Base-by-base conservation (phyloP, 1,140 invertebrate genomes). In the Drosophila auraria region DNA sequence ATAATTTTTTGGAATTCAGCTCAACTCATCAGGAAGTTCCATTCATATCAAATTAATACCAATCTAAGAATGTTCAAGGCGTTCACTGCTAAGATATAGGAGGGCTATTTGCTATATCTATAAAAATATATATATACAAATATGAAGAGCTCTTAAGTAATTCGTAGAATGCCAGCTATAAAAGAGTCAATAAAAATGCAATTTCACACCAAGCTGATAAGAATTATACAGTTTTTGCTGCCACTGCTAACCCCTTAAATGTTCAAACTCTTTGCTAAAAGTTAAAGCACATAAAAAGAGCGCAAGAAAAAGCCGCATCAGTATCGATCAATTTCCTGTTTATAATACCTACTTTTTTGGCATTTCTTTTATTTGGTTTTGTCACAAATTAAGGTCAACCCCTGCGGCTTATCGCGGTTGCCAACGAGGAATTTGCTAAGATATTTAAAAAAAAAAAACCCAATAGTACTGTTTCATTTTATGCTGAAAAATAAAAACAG, bases 171-270 rank as follows among this genome's bases (percentile, higher is more conserved):
- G 20, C n/a, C 38, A 36, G 54, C n/a, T 23, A 53, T 73, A 73
- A 73, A 73, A 23, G 5, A 8, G n/a, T 7, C 38, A 20, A 60
- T 72, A 53, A 73, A 60, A 73, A 61, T 74, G 71, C 71, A 74
- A 73, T 73, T 59, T 57, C 14, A 8, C 14, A 20, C 8, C 7
- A n/a, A 27, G 33, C n/a, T 36, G 70, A 73, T 73, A 73, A 73
- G 38, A 56, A 20, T 47, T 56, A 60, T 58, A 20, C 36, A 42
- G 56, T 23, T 56, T 14, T 14, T 27, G 30, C 20, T 44, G 27
- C 51, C 51, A n/a, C 12, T 44, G 36, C 17, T 60, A 36, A 61
- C 30, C 15, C 30, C 49, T 65, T 33, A 42, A 27, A 65, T 65
- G 20, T 49, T n/a, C 2, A 6, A 12, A 9, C n/a, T 30, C 9